These are phyloP conservation scores for Phainopepla nitens DNA, from an alignment of 2,113 vertebrate genomes.

Conservation along the genomic window DNA sequence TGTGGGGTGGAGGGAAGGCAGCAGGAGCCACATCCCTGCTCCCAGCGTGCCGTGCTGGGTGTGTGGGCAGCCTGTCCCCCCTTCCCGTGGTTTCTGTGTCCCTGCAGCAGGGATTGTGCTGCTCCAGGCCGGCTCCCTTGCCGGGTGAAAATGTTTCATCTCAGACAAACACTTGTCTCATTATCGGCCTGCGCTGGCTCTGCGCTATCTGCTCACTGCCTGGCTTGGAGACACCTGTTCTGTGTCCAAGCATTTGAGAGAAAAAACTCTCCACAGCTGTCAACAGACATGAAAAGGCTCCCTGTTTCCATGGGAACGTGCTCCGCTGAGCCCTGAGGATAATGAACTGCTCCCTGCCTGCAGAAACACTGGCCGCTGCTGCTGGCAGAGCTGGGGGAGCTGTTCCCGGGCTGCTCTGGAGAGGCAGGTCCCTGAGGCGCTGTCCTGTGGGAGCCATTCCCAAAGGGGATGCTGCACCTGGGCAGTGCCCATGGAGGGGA, in stretches of 20 bases:
- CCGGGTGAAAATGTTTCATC: not conserved
- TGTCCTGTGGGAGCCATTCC: not conserved
- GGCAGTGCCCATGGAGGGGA: not conserved
- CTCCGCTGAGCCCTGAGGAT: not conserved
- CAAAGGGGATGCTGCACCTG: not conserved
- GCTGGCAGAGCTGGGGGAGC: not conserved
- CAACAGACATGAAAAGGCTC: conserved; percentile 51
- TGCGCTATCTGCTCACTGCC: conserved; percentile 32
- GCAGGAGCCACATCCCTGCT: not conserved
- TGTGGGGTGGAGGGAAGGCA: not conserved
- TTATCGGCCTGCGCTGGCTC: conserved; percentile 18
- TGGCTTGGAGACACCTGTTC: conserved; percentile 57
- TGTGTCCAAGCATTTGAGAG: conserved; percentile 54
- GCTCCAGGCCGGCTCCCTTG: not conserved
- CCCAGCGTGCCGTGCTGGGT: fast-evolving
- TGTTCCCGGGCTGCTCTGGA: not conserved
- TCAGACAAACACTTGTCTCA: conserved; percentile 31
- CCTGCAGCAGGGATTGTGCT: not conserved
- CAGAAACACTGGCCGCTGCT: not conserved
- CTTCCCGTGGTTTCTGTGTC: fast-evolving
- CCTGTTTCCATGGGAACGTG: conserved; percentile 63
- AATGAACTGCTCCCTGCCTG: conserved; percentile 10
- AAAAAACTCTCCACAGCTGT: conserved; percentile 46
- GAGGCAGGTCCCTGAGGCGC: not conserved
- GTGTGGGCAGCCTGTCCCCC: not conserved